phyloP scores from a whole-genome alignment of 2,797 vertebrate species.

The Pelobates cultripes region DNA sequence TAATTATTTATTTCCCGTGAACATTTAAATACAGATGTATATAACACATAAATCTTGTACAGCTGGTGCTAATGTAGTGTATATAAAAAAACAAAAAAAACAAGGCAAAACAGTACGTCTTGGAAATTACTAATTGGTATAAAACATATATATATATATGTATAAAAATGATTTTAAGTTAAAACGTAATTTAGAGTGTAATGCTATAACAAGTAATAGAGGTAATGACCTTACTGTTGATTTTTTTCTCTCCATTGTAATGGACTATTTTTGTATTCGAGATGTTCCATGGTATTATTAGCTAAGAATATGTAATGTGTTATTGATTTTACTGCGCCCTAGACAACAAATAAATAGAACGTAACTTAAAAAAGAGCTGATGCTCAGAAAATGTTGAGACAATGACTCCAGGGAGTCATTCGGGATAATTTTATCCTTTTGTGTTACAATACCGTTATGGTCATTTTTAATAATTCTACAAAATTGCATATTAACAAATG shows the following conservation, averaged over 20 bases:
- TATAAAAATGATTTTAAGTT: background rate
- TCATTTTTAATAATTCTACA: background rate
- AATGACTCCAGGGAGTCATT: slow-evolving; percentile 1
- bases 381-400: slow-evolving; percentile 4
- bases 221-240: background rate
- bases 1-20: slow-evolving; percentile 3
- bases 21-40: background rate
- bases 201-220: background rate
- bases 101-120: background rate
- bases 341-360: slow-evolving; percentile 7
- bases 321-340: slow-evolving; percentile 24
- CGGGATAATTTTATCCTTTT: background rate
- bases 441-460: background rate
- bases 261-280: slow-evolving; percentile 22
- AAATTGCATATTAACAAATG: slow-evolving; percentile 2
- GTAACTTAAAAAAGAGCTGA: slow-evolving; percentile 15
- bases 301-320: slow-evolving; percentile 2
- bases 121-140: background rate
- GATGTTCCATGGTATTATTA: slow-evolving; percentile 2
- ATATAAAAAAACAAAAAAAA: background rate
- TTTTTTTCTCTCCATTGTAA: slow-evolving; percentile 2
- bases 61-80: background rate
- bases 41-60: slow-evolving; percentile 5
- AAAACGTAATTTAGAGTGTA: background rate
- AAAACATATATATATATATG: background rate